Evolutionary conservation across 1,140 invertebrate genomes (phyloP).

Genomic region (Drosophila prosaltans): DNA sequence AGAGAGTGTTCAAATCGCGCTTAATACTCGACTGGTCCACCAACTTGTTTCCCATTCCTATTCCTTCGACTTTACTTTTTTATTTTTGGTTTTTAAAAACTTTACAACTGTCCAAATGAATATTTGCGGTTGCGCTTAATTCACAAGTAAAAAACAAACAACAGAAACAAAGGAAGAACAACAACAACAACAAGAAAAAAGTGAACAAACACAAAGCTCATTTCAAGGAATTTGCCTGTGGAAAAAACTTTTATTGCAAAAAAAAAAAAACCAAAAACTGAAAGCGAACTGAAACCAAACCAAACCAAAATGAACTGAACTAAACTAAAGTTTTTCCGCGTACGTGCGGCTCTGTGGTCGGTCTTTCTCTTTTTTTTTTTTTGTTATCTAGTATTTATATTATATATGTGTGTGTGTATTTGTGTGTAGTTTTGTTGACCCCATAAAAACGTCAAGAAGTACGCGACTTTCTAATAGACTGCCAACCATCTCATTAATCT

Average conservation of each 20-base stretch:
- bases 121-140: conserved; percentile 83
- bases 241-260: conserved; percentile 75
- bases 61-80: neutral
- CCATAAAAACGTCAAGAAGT: conserved; percentile 53
- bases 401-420: conserved; percentile 34
- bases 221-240: conserved; percentile 52
- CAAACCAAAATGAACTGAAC: conserved; percentile 11
- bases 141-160: conserved; percentile 76
- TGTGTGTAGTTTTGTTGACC: conserved; percentile 46
- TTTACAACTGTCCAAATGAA: conserved; percentile 83
- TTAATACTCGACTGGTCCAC: conserved; percentile 7
- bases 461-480: conserved; percentile 59
- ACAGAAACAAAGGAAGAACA: no score
- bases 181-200: conserved; percentile 30
- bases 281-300: conserved; percentile 8
- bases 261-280: neutral
- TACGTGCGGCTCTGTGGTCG: conserved; percentile 52
- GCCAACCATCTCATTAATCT: conserved; percentile 65
- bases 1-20: conserved; percentile 55
- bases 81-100: conserved; percentile 38
- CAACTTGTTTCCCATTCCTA: neutral
- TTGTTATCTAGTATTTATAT: conserved; percentile 57
- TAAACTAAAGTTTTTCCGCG: conserved; percentile 55
- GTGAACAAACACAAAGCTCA: conserved; percentile 40
- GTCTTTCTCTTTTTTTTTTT: neutral